These are phyloP conservation scores for Spisula subtruncata DNA, from an alignment of 2,888 invertebrate species.

Conservation along the genomic window DNA sequence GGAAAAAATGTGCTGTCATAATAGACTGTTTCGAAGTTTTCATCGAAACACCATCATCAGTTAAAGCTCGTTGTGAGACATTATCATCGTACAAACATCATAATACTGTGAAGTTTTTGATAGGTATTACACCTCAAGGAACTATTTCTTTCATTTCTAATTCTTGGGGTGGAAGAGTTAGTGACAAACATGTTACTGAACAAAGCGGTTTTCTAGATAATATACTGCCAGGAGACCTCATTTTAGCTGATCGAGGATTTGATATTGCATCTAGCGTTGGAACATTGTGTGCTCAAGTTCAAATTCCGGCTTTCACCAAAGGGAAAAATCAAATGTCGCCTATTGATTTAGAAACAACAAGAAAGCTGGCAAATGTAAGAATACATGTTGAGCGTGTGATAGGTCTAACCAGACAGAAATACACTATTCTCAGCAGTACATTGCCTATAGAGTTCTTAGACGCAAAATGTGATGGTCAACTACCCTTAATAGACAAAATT, in stretches of 20 bases:
- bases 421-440: constrained; percentile 49
- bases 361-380: constrained; percentile 36
- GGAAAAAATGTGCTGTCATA: constrained; percentile 40
- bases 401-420: constrained; percentile 49
- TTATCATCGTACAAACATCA: constrained; percentile 58
- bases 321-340: constrained; percentile 54
- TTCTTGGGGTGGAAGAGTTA: constrained; percentile 52
- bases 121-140: constrained; percentile 53
- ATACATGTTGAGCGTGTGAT: constrained; percentile 59
- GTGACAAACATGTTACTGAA: constrained; percentile 61
- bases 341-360: constrained; percentile 45
- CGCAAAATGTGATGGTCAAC: background rate
- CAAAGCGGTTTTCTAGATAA: constrained; percentile 54
- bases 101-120: constrained; percentile 51
- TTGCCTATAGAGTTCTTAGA: constrained; percentile 44
- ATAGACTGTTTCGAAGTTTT: constrained; percentile 4
- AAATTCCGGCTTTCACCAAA: constrained; percentile 61
- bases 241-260: constrained; percentile 55
- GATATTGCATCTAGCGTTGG: constrained; percentile 56
- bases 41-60: background rate
- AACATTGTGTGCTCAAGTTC: constrained; percentile 46
- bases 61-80: background rate
- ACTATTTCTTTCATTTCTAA: constrained; percentile 50
- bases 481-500: constrained; percentile 49
- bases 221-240: constrained; percentile 57